Evolutionary conservation across 2,888 invertebrate species (phyloP), one percentile per base, ranked within the genome.

Genomic region (Petrophora chlorosata): DNA sequence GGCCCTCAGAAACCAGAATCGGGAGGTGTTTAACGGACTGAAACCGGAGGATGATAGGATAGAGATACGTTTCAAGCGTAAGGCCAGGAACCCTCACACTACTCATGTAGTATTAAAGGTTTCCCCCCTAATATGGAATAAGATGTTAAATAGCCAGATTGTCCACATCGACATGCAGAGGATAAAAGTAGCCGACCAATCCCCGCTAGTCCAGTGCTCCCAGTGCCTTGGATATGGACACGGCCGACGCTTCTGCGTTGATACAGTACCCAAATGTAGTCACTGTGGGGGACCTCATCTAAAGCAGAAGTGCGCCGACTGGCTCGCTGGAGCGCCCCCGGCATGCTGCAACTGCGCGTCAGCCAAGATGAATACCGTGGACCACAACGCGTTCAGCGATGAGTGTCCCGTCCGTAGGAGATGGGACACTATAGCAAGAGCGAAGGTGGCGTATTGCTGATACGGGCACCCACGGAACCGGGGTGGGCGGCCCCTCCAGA

Each of bases 121-220:
- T 4, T 17, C 17, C 3, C 5, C 17, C 3, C 3, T 3, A 4
- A 17, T 17, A 3, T 17, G 17, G 17, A 23, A 23, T n/a, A 1
- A 19, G 0, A 0, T 42, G 14, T 19, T 26, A 3, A 33, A 38
- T 0, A 50, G 46, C 0, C 61, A 46, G 2, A 38, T 33, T 2
- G 17, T 61, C 0, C 43, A 56, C 36, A 43, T 66, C 1, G 62
- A 57, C 7, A 35, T 63, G 0, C 55, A 61, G n/a, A 22, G 53
- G 5, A 28, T 52, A 3, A 19, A 7, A 5, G 44, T 53, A 0
- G 14, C n/a, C 1, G 61, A 61, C 42, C 59, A 60, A 7, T 55
- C 59, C 0, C 61, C 61, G 0, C 40, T 60, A 0, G 43, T 61
- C 0, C 59, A 39, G n/a, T 40, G 40, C 16, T 35, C 45, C 2